phyloP scores from a whole-genome alignment of 2,113 vertebrate genomes.

The Pseudorasbora parva region DNA sequence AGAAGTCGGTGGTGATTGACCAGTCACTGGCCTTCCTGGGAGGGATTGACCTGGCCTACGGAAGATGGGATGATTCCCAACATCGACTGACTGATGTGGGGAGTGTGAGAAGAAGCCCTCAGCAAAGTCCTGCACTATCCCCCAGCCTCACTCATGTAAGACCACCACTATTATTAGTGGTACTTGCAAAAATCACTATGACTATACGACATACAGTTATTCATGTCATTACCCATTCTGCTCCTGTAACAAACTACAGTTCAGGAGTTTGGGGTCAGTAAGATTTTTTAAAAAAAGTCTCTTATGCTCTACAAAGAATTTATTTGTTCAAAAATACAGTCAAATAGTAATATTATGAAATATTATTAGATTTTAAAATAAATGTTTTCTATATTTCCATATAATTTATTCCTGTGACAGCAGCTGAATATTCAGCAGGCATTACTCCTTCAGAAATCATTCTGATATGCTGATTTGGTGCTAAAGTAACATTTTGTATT shows the following conservation, averaged over 20 bases:
- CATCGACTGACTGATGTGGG: constrained; percentile 75
- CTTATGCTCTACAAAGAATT: not conserved
- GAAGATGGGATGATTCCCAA: constrained; percentile 78
- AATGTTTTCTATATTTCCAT: too few relatives aligned
- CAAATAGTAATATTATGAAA: not conserved
- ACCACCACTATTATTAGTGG: not conserved
- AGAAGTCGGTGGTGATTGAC: constrained; percentile 80
- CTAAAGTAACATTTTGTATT: not conserved
- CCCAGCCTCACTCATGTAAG: constrained; percentile 49
- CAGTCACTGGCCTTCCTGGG: constrained; percentile 77
- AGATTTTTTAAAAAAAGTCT: too few relatives aligned
- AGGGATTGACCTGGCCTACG: constrained; percentile 79
- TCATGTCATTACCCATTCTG: not conserved
- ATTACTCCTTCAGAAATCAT: not conserved
- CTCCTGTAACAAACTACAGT: not conserved
- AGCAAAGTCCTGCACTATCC: constrained; percentile 53
- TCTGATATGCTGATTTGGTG: not conserved
- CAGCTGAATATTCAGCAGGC: not conserved
- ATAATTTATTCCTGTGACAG: not conserved
- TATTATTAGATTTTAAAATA: not conserved
- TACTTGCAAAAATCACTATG: not conserved
- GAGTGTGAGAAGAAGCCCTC: constrained; percentile 50
- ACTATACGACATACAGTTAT: not conserved
- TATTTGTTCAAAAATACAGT: not conserved
- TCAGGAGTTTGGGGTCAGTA: not conserved